Percentiles rank a stretch among this genome's conserved stretches.
phyloP scores from a whole-genome alignment of 2,888 invertebrate species.

The Meteorus cinctellus region DNA sequence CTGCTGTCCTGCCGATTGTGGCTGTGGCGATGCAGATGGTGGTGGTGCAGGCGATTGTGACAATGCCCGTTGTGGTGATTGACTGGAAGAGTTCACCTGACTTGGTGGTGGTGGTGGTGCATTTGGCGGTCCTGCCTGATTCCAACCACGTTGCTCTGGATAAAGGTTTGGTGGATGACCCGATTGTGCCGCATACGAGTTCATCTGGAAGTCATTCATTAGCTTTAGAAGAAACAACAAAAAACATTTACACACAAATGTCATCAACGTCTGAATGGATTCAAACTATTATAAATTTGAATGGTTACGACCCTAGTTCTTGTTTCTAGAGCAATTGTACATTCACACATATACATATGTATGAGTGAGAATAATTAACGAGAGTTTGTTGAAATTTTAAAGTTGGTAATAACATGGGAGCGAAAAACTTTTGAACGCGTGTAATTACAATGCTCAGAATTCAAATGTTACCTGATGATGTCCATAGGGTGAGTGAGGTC shows the following conservation, averaged over 20 bases:
- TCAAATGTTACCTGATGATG: slow-evolving; percentile 67
- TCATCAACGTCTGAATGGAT: not conserved
- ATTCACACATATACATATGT: not conserved
- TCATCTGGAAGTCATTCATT: slow-evolving; percentile 60
- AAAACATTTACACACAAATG: slow-evolving; percentile 9
- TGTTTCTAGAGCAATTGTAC: slow-evolving; percentile 1
- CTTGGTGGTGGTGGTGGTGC: slow-evolving; percentile 67
- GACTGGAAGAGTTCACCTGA: slow-evolving; percentile 69
- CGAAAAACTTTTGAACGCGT: too few species aligned
- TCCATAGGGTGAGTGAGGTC: slow-evolving; percentile 70
- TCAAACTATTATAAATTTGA: slow-evolving; percentile 4
- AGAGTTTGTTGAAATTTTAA: not conserved
- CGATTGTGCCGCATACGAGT: slow-evolving; percentile 68
- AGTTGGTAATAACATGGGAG: not conserved
- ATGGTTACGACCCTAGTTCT: slow-evolving; percentile 7
- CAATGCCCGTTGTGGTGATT: slow-evolving; percentile 70
- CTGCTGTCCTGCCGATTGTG: slow-evolving; percentile 61
- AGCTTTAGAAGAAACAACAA: slow-evolving; percentile 22
- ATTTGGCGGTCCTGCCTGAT: slow-evolving; percentile 69
- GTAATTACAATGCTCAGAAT: not conserved
- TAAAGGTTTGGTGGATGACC: slow-evolving; percentile 69
- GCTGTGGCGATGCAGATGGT: slow-evolving; percentile 71
- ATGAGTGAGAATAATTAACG: slow-evolving; percentile 7
- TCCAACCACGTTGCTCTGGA: slow-evolving; percentile 71
- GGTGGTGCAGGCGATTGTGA: slow-evolving; percentile 72